Percentiles rank a stretch among this genome's conserved stretches.
phyloP scores from a whole-genome alignment of 1,140 invertebrate genomes.

The Caenorhabditis latens region DNA sequence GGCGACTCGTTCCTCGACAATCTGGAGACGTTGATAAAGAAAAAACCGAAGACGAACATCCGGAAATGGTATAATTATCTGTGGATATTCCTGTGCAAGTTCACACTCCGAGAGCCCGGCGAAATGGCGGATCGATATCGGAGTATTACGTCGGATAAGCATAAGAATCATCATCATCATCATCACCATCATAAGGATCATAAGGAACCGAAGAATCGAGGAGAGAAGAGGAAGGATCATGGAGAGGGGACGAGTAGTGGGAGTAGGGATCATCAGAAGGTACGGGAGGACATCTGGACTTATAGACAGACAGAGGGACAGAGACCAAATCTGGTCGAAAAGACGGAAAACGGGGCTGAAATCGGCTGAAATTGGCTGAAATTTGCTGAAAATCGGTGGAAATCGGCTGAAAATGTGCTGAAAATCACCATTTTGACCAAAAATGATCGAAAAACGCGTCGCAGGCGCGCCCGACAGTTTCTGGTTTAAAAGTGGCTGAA shows the following conservation, averaged over 20 bases:
- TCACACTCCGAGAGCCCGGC: slow-evolving; percentile 42
- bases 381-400: too few species aligned
- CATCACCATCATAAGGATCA: slow-evolving; percentile 52
- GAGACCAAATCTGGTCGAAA: too few species aligned
- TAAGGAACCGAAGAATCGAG: slow-evolving; percentile 36
- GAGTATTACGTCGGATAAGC: background rate
- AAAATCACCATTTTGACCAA: too few species aligned
- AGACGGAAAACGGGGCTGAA: too few species aligned
- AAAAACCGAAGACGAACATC: slow-evolving; percentile 62
- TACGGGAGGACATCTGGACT: too few species aligned
- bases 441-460: too few species aligned
- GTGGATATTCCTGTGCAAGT: slow-evolving; percentile 74
- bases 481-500: too few species aligned
- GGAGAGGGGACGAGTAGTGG: slow-evolving; percentile 31
- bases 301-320: too few species aligned
- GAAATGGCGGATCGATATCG: slow-evolving; percentile 46
- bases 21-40: slow-evolving; percentile 34
- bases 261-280: slow-evolving; percentile 3
- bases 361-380: too few species aligned
- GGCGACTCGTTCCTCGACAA: slow-evolving; percentile 51
- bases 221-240: slow-evolving; percentile 50
- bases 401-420: too few species aligned
- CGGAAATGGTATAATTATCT: slow-evolving; percentile 75
- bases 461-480: too few species aligned
- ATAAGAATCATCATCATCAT: slow-evolving; percentile 58